Evolutionary conservation across 1,140 invertebrate species (phyloP), one percentile per base, ranked within the genome.

Genomic region (Goniozus legneri): DNA sequence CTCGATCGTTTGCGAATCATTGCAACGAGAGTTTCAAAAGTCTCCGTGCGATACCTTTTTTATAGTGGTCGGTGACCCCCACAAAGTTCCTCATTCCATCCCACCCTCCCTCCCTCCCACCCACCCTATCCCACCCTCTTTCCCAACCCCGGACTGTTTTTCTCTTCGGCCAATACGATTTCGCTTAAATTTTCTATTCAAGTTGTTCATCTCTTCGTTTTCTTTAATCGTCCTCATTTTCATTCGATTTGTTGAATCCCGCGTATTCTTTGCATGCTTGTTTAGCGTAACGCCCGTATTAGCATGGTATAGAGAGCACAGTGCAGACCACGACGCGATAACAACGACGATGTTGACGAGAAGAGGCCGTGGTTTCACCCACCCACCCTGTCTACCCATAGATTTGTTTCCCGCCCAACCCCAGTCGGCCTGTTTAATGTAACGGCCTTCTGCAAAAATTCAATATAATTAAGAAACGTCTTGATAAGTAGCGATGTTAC

Each of bases 291-390:
- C n/a, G n/a, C n/a, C n/a, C n/a, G n/a, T n/a, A n/a, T n/a, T n/a
- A n/a, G n/a, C n/a, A n/a, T n/a, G n/a, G n/a, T n/a, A n/a, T n/a
- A n/a, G n/a, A n/a, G n/a, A n/a, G n/a, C n/a, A n/a, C n/a, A n/a
- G n/a, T 46, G 64, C 61, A 64, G 65, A 69, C 65, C 62, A 65
- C 67, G 65, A 74, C 58, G 63, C 60, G 62, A 68, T 71, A 66
- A 72, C 63, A 65, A 72, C 67, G 67, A 72, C 59, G 69, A 67
- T 72, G 63, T 67, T 69, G 69, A 65, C 74, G 62, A 72, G 72
- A 75, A 74, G 71, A 76, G 75, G 73, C 75, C 73, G 76, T 78
- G 76, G 76, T 78, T 78, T 77, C 76, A 78, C 75, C 76, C 76
- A 77, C 76, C 76, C 76, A 71, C 75, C 76, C 76, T 73, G 67